Conservation (phyloP, 1,140 invertebrate genomes). For the Dendrolimus kikuchii region DNA sequence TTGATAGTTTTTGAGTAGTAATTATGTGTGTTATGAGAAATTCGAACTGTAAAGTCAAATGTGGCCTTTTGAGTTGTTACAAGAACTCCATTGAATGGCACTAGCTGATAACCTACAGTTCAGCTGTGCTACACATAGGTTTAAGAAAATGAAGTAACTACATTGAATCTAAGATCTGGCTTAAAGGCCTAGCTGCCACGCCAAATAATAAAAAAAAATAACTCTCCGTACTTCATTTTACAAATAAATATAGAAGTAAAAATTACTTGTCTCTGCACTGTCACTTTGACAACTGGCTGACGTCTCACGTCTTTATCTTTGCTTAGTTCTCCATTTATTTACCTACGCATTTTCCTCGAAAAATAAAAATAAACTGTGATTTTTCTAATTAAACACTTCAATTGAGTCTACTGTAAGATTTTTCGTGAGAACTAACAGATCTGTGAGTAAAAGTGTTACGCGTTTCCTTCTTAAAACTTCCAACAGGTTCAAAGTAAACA, state of each 20-base stretch:
- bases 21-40: no score
- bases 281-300: slow-evolving; percentile 12
- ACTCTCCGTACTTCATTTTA: no score
- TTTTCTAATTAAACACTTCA: background rate
- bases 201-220: no score
- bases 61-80: no score
- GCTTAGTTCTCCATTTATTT: slow-evolving; percentile 7
- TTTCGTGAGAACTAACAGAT: slow-evolving; percentile 1
- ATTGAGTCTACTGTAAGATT: background rate
- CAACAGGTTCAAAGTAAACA: background rate
- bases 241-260: background rate
- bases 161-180: no score
- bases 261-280: slow-evolving; percentile 4
- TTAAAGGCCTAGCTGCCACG: no score
- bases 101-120: no score
- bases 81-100: no score
- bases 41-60: no score
- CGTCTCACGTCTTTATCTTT: slow-evolving; percentile 8
- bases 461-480: background rate
- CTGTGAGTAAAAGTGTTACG: slow-evolving; percentile 3
- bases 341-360: slow-evolving; percentile 21
- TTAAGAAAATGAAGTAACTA: no score
- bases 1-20: no score
- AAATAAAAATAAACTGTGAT: slow-evolving; percentile 12
- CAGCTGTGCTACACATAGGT: no score